Evolutionary conservation across 2,797 vertebrate species (phyloP).

Genomic region (Bradypodion pumilum): DNA sequence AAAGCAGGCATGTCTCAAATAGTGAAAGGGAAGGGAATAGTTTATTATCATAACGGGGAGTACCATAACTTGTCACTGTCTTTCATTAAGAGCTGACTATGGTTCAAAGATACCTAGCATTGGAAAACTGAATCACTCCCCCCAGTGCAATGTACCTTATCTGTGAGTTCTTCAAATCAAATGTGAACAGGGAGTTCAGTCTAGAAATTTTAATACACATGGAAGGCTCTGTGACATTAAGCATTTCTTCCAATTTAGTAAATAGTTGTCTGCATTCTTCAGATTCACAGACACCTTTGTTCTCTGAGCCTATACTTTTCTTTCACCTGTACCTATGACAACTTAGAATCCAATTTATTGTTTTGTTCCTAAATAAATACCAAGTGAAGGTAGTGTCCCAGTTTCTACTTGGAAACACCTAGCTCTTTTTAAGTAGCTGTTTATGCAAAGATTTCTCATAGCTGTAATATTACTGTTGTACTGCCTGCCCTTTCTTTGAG

Average conservation of each 20-base stretch:
- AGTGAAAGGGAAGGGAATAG: background rate
- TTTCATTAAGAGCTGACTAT: background rate
- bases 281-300: constrained; percentile 10
- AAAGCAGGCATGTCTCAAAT: background rate
- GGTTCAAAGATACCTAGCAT: background rate
- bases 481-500: constrained; percentile 16
- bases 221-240: constrained; percentile 31
- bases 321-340: constrained; percentile 34
- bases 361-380: constrained; percentile 17
- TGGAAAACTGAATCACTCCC: background rate
- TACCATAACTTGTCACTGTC: background rate
- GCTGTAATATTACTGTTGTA: constrained; percentile 46
- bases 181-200: background rate
- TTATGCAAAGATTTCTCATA: constrained; percentile 58
- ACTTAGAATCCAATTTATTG: background rate
- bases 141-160: constrained; percentile 1
- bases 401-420: constrained; percentile 32
- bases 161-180: background rate
- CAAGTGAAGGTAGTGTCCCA: constrained; percentile 18
- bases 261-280: constrained; percentile 31
- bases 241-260: background rate
- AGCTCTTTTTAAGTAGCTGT: constrained; percentile 34
- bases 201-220: constrained; percentile 36
- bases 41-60: background rate
- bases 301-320: constrained; percentile 4